Percentiles rank a stretch among this genome's conserved stretches.
Conservation (phyloP, 2,888 invertebrate genomes). For the Electrophaes corylata region DNA sequence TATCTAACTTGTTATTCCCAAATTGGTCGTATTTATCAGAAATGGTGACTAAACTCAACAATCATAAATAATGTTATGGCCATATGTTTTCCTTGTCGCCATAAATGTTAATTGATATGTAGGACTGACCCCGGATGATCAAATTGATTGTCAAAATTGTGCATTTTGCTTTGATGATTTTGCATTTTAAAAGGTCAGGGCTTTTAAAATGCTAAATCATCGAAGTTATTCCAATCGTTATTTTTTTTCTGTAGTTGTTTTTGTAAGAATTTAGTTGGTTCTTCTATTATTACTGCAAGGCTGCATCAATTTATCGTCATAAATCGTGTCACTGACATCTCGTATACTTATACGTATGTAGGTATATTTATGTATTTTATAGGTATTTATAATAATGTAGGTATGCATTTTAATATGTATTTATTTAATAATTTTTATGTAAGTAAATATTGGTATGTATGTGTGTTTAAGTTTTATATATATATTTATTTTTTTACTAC, state of each 20-base stretch:
- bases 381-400: too few relatives aligned
- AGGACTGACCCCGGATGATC: conserved; percentile 17
- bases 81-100: conserved; percentile 8
- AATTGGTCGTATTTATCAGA: conserved; percentile 6
- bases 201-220: conserved; percentile 16
- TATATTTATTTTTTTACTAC: too few relatives aligned
- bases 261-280: neutral
- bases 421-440: too few relatives aligned
- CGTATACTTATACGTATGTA: too few relatives aligned
- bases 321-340: too few relatives aligned
- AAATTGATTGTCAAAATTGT: conserved; percentile 21
- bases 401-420: too few relatives aligned
- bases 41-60: conserved; percentile 5
- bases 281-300: neutral
- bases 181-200: conserved; percentile 3
- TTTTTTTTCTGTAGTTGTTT: neutral
- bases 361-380: too few relatives aligned
- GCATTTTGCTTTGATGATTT: conserved; percentile 14
- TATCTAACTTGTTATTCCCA: conserved; percentile 2
- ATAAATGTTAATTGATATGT: conserved; percentile 1
- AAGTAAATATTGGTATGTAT: too few relatives aligned
- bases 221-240: neutral
- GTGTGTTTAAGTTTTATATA: too few relatives aligned
- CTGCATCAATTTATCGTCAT: too few relatives aligned
- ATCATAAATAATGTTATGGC: neutral